Percentiles rank a stretch among this genome's conserved stretches.
phyloP scores from a whole-genome alignment of 2,888 invertebrate species.

The Epiblema foenella region DNA sequence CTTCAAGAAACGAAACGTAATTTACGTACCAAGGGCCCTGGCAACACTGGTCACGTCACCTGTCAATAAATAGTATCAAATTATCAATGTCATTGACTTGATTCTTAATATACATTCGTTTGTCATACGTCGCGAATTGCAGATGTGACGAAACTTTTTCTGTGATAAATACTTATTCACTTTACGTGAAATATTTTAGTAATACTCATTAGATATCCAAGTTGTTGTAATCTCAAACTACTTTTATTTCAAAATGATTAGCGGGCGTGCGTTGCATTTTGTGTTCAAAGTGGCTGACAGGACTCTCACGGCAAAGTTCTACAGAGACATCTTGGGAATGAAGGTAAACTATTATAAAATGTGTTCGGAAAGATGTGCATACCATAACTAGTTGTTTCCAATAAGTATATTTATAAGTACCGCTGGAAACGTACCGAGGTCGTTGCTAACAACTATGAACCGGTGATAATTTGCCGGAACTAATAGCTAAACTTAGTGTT shows the following conservation, averaged over 20 bases:
- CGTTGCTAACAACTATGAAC: conserved; percentile 9
- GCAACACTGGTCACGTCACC: too few relatives aligned
- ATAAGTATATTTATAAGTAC: neutral
- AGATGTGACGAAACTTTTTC: conserved; percentile 22
- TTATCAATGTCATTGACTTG: neutral
- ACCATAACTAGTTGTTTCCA: neutral
- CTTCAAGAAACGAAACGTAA: too few relatives aligned
- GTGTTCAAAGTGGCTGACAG: conserved; percentile 98
- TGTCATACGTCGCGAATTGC: conserved; percentile 15
- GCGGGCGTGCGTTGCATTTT: conserved; percentile 95
- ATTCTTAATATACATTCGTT: neutral
- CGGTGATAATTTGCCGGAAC: conserved; percentile 27
- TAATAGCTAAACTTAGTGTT: conserved; percentile 12
- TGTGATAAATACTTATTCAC: conserved; percentile 33
- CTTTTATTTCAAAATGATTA: conserved; percentile 75
- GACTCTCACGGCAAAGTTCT: conserved; percentile 93
- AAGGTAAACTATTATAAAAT: conserved; percentile 86
- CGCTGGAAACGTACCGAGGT: conserved; percentile 1
- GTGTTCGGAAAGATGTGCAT: neutral
- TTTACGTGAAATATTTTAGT: conserved; percentile 8
- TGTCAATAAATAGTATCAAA: too few relatives aligned
- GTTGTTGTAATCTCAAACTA: conserved; percentile 12
- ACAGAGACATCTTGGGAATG: conserved; percentile 96
- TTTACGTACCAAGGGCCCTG: too few relatives aligned
- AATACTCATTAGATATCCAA: neutral